phyloP scores from a whole-genome alignment of 2,113 vertebrate genomes.

The mouse (Mus musculus) region DNA sequence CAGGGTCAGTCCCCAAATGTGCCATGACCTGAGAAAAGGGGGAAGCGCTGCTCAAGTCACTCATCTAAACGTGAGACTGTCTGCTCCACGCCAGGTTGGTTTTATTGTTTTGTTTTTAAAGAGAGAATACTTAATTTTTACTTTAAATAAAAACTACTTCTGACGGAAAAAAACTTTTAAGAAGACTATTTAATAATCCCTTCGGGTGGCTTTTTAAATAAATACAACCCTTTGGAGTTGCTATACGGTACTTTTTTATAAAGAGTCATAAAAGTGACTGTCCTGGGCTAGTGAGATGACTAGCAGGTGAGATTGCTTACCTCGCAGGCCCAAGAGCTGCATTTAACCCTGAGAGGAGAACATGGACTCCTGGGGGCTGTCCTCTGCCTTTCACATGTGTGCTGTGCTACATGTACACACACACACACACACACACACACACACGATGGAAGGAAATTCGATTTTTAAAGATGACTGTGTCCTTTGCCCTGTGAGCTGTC shows the following conservation, averaged over 20 bases:
- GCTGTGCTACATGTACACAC: too few relatives aligned
- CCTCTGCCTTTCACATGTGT: background rate
- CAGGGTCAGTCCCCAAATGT: background rate
- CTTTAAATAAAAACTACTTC: slow-evolving; percentile 63
- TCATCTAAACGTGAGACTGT: background rate
- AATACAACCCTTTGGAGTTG: slow-evolving; percentile 8
- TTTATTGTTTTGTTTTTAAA: slow-evolving; percentile 46
- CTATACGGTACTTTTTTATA: slow-evolving; percentile 38
- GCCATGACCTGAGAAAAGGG: background rate
- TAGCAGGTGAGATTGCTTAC: background rate
- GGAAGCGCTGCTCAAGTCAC: background rate
- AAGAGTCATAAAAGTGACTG: background rate
- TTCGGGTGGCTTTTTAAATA: slow-evolving; percentile 62
- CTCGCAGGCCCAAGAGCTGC: background rate
- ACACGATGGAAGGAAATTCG: background rate
- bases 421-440: background rate
- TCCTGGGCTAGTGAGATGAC: background rate
- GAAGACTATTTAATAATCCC: slow-evolving; percentile 50
- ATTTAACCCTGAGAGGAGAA: background rate
- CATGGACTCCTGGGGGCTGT: background rate
- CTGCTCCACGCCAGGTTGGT: background rate
- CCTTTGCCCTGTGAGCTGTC: slow-evolving; percentile 16
- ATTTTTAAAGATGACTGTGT: background rate
- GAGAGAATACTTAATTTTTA: slow-evolving; percentile 62
- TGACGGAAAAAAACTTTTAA: slow-evolving; percentile 20